A percentile compares a stretch with the other conserved stretches of the same genome.
Evolutionary conservation across 2,797 vertebrate genomes (phyloP).

Genomic region (Corythornis leucogaster): DNA sequence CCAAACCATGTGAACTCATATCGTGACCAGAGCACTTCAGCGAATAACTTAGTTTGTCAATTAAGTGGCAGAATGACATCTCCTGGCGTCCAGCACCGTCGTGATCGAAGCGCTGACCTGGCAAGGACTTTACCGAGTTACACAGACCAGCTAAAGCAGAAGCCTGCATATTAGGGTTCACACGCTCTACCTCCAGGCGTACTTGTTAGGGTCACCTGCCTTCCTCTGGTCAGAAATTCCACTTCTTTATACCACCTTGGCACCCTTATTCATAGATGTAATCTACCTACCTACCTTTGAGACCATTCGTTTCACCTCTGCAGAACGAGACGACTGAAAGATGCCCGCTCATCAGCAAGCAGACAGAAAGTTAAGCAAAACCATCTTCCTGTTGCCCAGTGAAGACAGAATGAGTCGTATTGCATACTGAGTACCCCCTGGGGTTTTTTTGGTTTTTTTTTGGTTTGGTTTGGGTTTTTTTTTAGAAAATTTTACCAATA

Average conservation of each 20-base stretch:
- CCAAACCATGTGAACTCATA: not conserved
- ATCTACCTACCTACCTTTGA: not conserved
- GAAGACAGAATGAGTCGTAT: not conserved
- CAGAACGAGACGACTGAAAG: not conserved
- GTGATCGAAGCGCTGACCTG: not conserved
- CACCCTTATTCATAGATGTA: not conserved
- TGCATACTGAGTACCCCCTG: rapidly evolving
- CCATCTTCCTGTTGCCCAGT: not conserved
- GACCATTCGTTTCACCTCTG: not conserved
- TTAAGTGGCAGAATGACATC: not conserved
- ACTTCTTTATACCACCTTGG: not conserved
- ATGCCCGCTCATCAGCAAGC: rapidly evolving
- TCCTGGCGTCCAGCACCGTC: rapidly evolving
- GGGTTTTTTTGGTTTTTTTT: no score
- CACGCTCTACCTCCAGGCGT: not conserved
- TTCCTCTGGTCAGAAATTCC: not conserved
- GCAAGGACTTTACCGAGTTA: not conserved
- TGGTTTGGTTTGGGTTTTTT: no score
- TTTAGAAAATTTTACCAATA: not conserved
- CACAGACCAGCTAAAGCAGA: not conserved
- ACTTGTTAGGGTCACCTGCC: not conserved
- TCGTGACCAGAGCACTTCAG: rapidly evolving
- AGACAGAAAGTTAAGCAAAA: not conserved
- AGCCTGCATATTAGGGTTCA: not conserved
- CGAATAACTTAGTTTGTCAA: not conserved